These are phyloP conservation scores for Cyclophora albipunctata DNA, from an alignment of 2,888 invertebrate species.

Conservation along the genomic window DNA sequence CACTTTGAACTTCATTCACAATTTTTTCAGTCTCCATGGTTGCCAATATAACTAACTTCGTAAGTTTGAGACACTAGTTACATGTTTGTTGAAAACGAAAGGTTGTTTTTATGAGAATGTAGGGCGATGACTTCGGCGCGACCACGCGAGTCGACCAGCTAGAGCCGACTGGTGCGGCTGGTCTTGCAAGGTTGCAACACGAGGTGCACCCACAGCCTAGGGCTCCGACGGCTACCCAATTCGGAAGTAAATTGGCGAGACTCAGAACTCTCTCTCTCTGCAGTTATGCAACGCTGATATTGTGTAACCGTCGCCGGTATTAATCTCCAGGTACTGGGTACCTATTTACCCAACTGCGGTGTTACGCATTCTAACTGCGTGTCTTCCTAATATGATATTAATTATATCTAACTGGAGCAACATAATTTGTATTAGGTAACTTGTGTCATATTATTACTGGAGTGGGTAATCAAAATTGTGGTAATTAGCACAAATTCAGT, in stretches of 20 bases:
- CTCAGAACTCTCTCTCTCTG: conserved; percentile 47
- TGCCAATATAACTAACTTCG: too few relatives aligned
- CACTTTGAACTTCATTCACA: conserved; percentile 29
- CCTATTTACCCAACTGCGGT: conserved; percentile 6
- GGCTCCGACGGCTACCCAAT: conserved; percentile 36
- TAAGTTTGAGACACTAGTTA: conserved; percentile 17
- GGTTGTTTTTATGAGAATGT: conserved; percentile 7
- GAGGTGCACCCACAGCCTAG: conserved; percentile 27
- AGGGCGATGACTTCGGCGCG: conserved; percentile 29
- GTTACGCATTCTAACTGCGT: conserved; percentile 23
- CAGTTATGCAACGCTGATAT: conserved; percentile 49
- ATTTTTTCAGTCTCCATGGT: conserved; percentile 54
- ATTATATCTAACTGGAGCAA: too few relatives aligned
- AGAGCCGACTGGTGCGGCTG: conserved; percentile 42
- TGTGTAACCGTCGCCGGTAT: conserved; percentile 36
- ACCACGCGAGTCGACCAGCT: conserved; percentile 56
- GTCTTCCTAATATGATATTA: conserved; percentile 1
- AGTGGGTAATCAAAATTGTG: too few relatives aligned
- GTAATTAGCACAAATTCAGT: too few relatives aligned
- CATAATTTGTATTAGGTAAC: too few relatives aligned
- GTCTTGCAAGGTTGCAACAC: conserved; percentile 34
- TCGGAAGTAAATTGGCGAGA: conserved; percentile 56
- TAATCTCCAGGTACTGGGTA: conserved; percentile 15
- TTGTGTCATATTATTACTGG: too few relatives aligned
- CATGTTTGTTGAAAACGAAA: conserved; percentile 28